These are phyloP conservation scores for Boleophthalmus pectinirostris DNA, from an alignment of 2,113 vertebrate species.

Conservation along the genomic window DNA sequence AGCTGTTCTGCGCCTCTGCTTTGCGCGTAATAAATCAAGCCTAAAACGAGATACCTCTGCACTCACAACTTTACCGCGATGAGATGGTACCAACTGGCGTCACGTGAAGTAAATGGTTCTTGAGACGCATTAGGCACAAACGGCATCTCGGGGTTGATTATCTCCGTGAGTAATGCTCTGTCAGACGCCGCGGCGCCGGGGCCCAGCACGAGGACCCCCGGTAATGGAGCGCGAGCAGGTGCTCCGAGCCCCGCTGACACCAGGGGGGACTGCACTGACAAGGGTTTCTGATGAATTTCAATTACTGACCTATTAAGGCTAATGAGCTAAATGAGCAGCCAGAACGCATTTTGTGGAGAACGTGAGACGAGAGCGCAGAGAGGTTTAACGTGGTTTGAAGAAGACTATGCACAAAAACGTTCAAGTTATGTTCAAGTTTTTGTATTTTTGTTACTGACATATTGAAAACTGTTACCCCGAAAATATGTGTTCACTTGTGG, in stretches of 20 bases:
- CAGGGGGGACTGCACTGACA: slow-evolving; percentile 86
- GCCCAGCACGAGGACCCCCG: slow-evolving; percentile 85
- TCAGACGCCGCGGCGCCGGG: slow-evolving; percentile 87
- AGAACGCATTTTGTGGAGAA: slow-evolving; percentile 73
- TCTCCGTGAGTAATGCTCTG: slow-evolving; percentile 94
- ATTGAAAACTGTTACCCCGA: background rate
- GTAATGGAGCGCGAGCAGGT: slow-evolving; percentile 90
- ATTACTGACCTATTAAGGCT: slow-evolving; percentile 95
- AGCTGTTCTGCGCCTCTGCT: background rate
- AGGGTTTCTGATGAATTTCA: slow-evolving; percentile 96
- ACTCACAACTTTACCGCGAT: slow-evolving; percentile 29
- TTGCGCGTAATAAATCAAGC: slow-evolving; percentile 32
- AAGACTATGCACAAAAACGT: background rate
- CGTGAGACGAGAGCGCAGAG: slow-evolving; percentile 48
- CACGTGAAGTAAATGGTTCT: slow-evolving; percentile 58
- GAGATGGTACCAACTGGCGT: slow-evolving; percentile 52
- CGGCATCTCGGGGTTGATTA: slow-evolving; percentile 87
- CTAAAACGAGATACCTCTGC: slow-evolving; percentile 43
- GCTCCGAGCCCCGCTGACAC: slow-evolving; percentile 85
- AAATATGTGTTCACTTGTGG: background rate
- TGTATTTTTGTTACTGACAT: background rate
- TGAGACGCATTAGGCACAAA: slow-evolving; percentile 59
- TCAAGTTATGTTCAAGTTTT: background rate
- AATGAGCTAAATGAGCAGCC: slow-evolving; percentile 93
- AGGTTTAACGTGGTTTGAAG: slow-evolving; percentile 22